phyloP scores from a whole-genome alignment of 1,140 invertebrate species.

The Dolichoris vasculosae region DNA sequence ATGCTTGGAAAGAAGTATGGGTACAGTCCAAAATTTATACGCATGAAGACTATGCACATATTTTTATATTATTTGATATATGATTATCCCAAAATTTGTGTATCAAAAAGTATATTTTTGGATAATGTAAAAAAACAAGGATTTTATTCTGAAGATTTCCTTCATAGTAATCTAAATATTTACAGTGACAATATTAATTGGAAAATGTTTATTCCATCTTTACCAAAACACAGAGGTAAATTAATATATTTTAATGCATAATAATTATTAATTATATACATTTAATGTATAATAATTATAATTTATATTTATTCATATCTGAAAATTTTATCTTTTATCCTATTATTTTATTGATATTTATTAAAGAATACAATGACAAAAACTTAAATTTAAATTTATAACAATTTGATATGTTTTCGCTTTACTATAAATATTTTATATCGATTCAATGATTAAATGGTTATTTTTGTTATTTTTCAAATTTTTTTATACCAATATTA shows the following conservation, averaged over 20 bases:
- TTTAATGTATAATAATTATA: too few relatives aligned
- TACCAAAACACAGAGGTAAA: constrained; percentile 78
- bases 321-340: too few relatives aligned
- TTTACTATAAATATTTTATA: too few relatives aligned
- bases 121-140: constrained; percentile 69
- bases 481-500: too few relatives aligned
- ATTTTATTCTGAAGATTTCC: constrained; percentile 67
- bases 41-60: constrained; percentile 81
- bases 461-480: too few relatives aligned
- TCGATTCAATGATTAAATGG: too few relatives aligned
- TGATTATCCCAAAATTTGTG: constrained; percentile 74
- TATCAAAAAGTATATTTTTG: constrained; percentile 62
- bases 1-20: constrained; percentile 73
- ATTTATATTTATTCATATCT: neutral
- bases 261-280: too few relatives aligned
- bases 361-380: too few relatives aligned
- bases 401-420: too few relatives aligned
- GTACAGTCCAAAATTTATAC: constrained; percentile 81
- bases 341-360: too few relatives aligned
- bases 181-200: constrained; percentile 77
- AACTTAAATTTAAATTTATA: too few relatives aligned
- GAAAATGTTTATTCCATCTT: constrained; percentile 85
- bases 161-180: constrained; percentile 71
- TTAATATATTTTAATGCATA: neutral
- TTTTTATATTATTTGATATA: constrained; percentile 83